Evolutionary conservation across 2,797 vertebrate genomes (phyloP).

Genomic region (Gymnothorax reevesii): DNA sequence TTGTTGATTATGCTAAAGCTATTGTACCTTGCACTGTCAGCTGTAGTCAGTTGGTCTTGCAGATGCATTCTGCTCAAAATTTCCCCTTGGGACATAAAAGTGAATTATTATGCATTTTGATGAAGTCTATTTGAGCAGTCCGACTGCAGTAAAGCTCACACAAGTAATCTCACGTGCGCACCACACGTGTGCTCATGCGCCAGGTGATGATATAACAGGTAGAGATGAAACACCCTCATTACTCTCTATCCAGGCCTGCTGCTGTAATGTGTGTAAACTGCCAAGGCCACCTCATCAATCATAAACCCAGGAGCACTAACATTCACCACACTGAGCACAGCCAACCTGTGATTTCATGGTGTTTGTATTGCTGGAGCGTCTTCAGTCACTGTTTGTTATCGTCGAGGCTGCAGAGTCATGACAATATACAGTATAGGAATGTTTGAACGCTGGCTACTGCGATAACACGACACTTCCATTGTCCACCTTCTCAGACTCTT

Average conservation of each 20-base stretch:
- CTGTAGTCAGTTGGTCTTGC: too few relatives aligned
- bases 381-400: background rate
- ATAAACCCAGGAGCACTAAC: conserved; percentile 4
- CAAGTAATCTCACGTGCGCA: background rate
- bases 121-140: background rate
- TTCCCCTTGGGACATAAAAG: background rate
- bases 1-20: background rate
- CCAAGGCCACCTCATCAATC: conserved; percentile 6
- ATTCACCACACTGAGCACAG: background rate
- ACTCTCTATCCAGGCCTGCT: background rate
- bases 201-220: background rate
- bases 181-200: background rate
- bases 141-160: background rate
- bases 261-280: background rate
- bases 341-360: background rate
- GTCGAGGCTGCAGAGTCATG: background rate
- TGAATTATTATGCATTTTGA: background rate
- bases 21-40: too few relatives aligned
- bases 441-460: background rate
- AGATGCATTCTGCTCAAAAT: background rate
- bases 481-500: background rate
- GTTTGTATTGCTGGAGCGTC: background rate
- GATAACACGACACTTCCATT: background rate
- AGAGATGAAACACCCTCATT: background rate
- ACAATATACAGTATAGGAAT: background rate